phyloP scores from a whole-genome alignment of 1,140 invertebrate genomes.

The Magallana gigas region DNA sequence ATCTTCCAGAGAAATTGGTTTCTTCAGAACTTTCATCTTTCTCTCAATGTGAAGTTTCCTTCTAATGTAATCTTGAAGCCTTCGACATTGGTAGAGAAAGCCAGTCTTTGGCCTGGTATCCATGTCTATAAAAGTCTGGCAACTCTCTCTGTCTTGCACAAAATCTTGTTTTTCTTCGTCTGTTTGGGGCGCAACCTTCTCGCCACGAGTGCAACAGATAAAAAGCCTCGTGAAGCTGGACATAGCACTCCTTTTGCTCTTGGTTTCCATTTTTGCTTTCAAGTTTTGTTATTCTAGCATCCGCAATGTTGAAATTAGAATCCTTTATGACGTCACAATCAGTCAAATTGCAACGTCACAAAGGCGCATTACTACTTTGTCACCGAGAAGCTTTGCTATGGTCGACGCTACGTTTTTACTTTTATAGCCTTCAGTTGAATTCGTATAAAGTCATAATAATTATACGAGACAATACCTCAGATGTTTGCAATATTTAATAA shows the following conservation, averaged over 20 bases:
- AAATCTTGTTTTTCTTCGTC: neutral
- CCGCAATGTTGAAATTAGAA: too few relatives aligned
- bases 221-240: neutral
- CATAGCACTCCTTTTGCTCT: neutral
- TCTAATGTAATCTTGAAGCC: neutral
- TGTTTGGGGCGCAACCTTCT: neutral
- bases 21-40: neutral
- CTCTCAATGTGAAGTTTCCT: neutral
- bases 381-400: too few relatives aligned
- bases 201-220: neutral
- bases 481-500: too few relatives aligned
- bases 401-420: too few relatives aligned
- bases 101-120: neutral
- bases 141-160: neutral
- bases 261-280: neutral
- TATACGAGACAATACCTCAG: too few relatives aligned
- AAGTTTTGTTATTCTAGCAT: too few relatives aligned
- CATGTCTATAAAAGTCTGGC: constrained; percentile 1
- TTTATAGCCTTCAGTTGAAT: too few relatives aligned
- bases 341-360: too few relatives aligned
- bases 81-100: neutral
- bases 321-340: too few relatives aligned
- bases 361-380: too few relatives aligned
- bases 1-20: neutral
- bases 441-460: too few relatives aligned